These are phyloP conservation scores for Felis catus DNA, from an alignment of 2,113 vertebrate species.

Conservation along the genomic window DNA sequence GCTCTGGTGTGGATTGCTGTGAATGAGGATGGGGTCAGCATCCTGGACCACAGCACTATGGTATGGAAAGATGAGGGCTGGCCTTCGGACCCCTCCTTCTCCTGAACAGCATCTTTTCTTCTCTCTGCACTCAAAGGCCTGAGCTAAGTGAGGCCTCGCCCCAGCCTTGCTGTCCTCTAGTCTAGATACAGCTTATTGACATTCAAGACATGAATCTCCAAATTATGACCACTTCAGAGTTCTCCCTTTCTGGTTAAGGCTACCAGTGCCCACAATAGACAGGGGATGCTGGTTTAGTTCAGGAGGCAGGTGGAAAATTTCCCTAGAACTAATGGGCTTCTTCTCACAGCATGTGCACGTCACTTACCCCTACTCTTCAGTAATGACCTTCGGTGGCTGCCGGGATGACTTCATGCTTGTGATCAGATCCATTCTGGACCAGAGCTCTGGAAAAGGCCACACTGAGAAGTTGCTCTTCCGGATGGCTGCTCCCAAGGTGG, in stretches of 20 bases:
- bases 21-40: conserved; percentile 93
- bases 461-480: conserved; percentile 93
- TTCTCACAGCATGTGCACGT: conserved; percentile 88
- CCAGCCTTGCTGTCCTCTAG: background rate
- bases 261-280: background rate
- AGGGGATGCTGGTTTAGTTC: background rate
- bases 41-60: conserved; percentile 93
- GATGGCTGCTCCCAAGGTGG: conserved; percentile 94
- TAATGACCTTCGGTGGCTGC: conserved; percentile 96
- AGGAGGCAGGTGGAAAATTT: background rate
- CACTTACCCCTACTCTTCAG: conserved; percentile 90
- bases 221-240: background rate
- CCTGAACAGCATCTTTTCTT: background rate
- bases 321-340: conserved; percentile 47
- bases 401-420: conserved; percentile 97
- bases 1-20: conserved; percentile 93
- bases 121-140: background rate
- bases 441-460: conserved; percentile 85
- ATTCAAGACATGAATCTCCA: background rate
- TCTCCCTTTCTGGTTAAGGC: background rate
- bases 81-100: background rate
- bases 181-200: background rate
- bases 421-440: conserved; percentile 85
- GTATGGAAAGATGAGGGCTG: conserved; percentile 81
- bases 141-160: background rate